Conservation (phyloP, 2,113 vertebrate genomes). For the Heteronetta atricapilla region DNA sequence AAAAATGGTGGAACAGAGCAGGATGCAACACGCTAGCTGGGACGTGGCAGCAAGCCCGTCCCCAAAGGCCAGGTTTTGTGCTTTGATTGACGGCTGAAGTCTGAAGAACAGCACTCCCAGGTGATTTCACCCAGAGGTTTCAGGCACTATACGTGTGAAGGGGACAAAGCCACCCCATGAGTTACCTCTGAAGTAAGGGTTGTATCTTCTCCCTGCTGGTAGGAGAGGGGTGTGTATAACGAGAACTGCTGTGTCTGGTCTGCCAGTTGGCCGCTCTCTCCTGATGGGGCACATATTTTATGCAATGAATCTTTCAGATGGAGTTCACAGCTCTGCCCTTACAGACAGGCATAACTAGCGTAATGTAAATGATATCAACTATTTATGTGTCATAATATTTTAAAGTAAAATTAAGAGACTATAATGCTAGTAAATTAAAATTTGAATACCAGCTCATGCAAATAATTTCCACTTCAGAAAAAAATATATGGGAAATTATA, state of each 20-base stretch:
- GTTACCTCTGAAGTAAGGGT: background rate
- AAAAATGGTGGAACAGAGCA: background rate
- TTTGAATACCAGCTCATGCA: background rate
- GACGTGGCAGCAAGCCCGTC: background rate
- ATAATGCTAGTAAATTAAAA: background rate
- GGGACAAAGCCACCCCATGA: background rate
- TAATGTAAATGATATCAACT: background rate
- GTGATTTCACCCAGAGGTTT: background rate
- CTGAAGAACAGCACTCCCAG: background rate
- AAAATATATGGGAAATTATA: background rate
- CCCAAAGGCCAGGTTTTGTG: background rate
- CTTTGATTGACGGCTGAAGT: background rate
- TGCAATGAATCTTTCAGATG: background rate
- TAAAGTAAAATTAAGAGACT: background rate
- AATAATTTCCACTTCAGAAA: background rate
- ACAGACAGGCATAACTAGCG: background rate
- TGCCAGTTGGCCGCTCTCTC: background rate
- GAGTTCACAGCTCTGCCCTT: background rate
- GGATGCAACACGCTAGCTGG: background rate
- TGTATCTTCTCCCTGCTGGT: background rate
- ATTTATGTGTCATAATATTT: background rate
- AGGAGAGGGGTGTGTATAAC: fast-evolving
- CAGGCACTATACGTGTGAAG: background rate
- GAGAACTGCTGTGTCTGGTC: background rate
- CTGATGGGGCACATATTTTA: background rate